Conservation (phyloP, 2,888 invertebrate genomes). For the Heteropelma amictum region DNA sequence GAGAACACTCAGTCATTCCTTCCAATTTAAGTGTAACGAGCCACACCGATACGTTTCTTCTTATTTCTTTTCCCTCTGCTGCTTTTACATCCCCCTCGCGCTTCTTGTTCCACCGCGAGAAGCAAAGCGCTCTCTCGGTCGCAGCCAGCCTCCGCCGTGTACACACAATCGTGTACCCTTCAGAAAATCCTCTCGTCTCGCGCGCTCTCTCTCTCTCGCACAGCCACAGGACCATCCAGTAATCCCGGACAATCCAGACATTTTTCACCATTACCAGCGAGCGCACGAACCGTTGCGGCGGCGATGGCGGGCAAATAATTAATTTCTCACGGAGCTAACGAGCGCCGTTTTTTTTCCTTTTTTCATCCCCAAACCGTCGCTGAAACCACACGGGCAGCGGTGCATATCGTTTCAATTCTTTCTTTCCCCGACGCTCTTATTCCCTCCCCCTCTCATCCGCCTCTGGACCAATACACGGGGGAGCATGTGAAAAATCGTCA, state of each 20-base stretch:
- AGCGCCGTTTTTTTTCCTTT: conserved; percentile 68
- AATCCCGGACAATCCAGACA: conserved; percentile 77
- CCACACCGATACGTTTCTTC: conserved; percentile 78
- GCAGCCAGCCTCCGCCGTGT: conserved; percentile 31
- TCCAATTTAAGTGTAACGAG: conserved; percentile 78
- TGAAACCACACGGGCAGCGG: conserved; percentile 42
- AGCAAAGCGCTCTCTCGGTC: conserved; percentile 50
- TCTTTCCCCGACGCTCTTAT: not conserved
- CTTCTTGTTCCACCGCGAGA: conserved; percentile 30
- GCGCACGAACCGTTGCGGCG: conserved; percentile 46
- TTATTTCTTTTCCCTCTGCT: conserved; percentile 74
- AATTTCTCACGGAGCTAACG: conserved; percentile 78
- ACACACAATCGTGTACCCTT: conserved; percentile 48
- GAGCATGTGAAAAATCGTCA: conserved; percentile 66
- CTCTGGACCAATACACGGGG: conserved; percentile 66
- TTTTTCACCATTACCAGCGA: conserved; percentile 78
- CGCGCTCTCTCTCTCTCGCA: not conserved
- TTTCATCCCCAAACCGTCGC: conserved; percentile 56
- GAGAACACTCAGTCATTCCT: conserved; percentile 77
- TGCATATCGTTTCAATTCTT: conserved; percentile 22
- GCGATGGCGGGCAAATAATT: conserved; percentile 73
- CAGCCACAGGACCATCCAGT: conserved; percentile 61
- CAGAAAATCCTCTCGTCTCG: conserved; percentile 34
- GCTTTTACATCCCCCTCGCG: conserved; percentile 36
- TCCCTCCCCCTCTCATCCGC: not conserved